Evolutionary conservation across 2,888 invertebrate genomes (phyloP).

Genomic region (Gymnocheta viridis): DNA sequence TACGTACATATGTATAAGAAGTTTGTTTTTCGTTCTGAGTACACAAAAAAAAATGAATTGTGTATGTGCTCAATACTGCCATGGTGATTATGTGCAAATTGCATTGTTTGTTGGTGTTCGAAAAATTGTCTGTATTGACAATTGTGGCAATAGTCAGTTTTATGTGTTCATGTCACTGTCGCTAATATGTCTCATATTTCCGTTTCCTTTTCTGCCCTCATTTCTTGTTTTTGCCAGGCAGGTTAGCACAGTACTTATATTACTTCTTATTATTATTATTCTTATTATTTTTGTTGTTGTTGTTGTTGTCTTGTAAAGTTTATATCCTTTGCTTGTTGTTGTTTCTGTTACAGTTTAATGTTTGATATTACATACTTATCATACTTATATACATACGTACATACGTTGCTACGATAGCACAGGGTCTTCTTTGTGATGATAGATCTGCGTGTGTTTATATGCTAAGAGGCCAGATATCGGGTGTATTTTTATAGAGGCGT

Average conservation of each 20-base stretch:
- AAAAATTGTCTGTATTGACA: conserved; percentile 34
- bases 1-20: not conserved
- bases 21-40: not conserved
- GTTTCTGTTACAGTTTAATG: conserved; percentile 22
- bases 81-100: conserved; percentile 65
- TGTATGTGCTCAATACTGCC: conserved; percentile 60
- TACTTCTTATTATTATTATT: conserved; percentile 22
- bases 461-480: not conserved
- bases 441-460: not conserved
- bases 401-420: not conserved
- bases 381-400: not conserved
- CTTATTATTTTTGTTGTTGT: not conserved
- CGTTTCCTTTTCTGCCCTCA: conserved; percentile 39
- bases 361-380: not conserved
- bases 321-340: conserved; percentile 19
- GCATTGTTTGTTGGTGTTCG: conserved; percentile 46
- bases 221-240: conserved; percentile 1
- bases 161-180: conserved; percentile 7
- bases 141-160: not conserved
- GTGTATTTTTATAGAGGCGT: not conserved
- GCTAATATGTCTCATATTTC: conserved; percentile 59
- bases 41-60: conserved; percentile 21
- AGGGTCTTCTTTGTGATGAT: too few relatives aligned
- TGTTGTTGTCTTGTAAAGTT: conserved; percentile 16
- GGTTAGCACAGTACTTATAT: not conserved